Evolutionary conservation across 2,113 vertebrate species (phyloP), one percentile per base, ranked within the genome.

Genomic region (Macaca nemestrina): DNA sequence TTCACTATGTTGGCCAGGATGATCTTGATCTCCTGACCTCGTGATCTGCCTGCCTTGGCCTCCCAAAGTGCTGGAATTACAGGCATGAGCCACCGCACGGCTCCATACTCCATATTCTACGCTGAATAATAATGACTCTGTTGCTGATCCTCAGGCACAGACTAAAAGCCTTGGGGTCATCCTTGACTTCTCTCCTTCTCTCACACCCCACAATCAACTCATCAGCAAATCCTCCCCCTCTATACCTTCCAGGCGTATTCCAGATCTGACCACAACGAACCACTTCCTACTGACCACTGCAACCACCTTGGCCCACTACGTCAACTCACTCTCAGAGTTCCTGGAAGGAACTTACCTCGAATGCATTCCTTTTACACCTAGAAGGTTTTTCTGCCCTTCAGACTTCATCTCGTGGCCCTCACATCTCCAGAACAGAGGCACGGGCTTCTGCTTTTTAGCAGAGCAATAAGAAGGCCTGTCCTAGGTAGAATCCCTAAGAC

Each of bases 61-160:
- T 30, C 61, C 27, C 5, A 1, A 64, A 64, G 27, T 64, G 61
- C 27, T 64, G 61, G 11, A 2, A 64, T 64, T 64, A 13, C 61
- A 64, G 61, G 61, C 25, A 2, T 30, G 61, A 64, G 61, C 61
- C 2, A 30, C 61, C 0, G 6, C 0, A 12, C 0, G 12, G 27
- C 61, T 30, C 57, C 32, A 45, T 59, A 52, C 35, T 76, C 40
- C 20, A 59, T 27, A 50, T 87, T 81, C 67, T 16, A 45, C 45
- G 14, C 35, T 35, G 32, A 50, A n/a, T 43, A 73, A 70, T 61
- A 78, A 35, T 27, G 40, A 30, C 0, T 7, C 81, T n/a, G 43
- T 4, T 82, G 18, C 2, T 84, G 82, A 92, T 75, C 10, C 12
- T 30, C 13, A 45, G 59, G 32, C 16, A 22, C 57, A 73, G 40